These are phyloP conservation scores for Dysidea cf. avara DNA, from an alignment of 37 sponge, comb jelly and placozoan genomes.

Conservation along the genomic window DNA sequence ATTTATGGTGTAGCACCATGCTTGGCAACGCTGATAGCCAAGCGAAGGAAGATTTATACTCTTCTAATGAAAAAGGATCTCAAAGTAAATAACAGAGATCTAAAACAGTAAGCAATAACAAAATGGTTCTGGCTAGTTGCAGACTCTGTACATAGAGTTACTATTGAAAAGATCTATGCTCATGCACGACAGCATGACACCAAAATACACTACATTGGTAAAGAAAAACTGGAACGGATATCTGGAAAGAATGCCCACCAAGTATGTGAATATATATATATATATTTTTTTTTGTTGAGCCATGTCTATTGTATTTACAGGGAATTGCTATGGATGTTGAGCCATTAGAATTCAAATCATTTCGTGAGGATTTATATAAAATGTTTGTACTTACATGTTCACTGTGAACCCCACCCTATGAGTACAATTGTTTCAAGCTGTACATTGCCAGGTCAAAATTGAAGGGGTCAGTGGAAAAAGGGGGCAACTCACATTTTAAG, in stretches of 20 bases:
- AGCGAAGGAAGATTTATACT: conserved; percentile 34
- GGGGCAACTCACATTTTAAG: too few relatives aligned
- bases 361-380: conserved; percentile 23
- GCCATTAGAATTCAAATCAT: conserved; percentile 47
- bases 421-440: neutral
- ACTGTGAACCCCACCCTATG: neutral
- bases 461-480: too few relatives aligned
- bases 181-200: conserved; percentile 15
- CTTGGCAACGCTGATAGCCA: conserved; percentile 59
- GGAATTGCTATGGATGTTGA: conserved; percentile 66
- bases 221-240: conserved; percentile 27
- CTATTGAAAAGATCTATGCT: conserved; percentile 11
- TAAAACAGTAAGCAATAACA: conserved; percentile 25
- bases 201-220: conserved; percentile 27
- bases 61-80: conserved; percentile 20
- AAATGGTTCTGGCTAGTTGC: neutral
- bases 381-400: conserved; percentile 2
- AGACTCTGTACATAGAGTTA: neutral
- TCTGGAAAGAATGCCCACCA: conserved; percentile 63
- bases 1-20: conserved; percentile 63
- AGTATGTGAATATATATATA: conserved; percentile 15
- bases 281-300: neutral
- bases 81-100: neutral
- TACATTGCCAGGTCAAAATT: neutral
- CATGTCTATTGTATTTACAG: conserved; percentile 23